phyloP scores from a whole-genome alignment of 2,113 vertebrate genomes.

The Platycercus adscitus region DNA sequence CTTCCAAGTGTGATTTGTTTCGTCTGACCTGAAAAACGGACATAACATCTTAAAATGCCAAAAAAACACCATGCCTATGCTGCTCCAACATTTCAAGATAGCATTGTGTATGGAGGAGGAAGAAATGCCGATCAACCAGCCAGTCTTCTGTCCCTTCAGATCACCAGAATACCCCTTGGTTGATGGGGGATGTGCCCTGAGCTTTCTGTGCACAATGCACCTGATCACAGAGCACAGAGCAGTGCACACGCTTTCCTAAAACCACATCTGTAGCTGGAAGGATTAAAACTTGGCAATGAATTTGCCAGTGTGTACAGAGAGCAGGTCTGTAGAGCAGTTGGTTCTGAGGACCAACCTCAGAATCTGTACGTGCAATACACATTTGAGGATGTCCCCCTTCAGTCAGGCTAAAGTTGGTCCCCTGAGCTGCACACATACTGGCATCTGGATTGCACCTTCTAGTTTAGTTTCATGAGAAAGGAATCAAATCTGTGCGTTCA shows the following conservation, averaged over 20 bases:
- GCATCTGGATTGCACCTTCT: neutral
- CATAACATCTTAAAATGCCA: neutral
- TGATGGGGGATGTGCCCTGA: neutral
- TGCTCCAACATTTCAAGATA: neutral
- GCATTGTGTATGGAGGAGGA: neutral
- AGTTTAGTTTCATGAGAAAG: neutral
- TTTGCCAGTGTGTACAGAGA: neutral
- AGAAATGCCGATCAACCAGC: neutral
- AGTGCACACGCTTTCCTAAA: neutral
- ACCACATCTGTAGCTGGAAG: neutral
- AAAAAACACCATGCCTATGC: fast-evolving
- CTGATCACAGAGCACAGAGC: neutral
- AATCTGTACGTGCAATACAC: neutral
- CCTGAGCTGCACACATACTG: neutral
- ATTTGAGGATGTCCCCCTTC: neutral
- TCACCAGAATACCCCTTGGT: neutral
- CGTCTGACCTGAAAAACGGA: neutral
- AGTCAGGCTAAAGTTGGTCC: neutral
- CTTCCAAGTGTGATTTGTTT: neutral
- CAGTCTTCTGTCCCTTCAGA: neutral
- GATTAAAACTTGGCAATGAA: neutral
- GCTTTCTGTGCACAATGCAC: neutral
- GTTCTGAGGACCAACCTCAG: neutral
- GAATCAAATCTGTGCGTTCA: neutral
- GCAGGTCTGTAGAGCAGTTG: neutral